Base-by-base conservation (phyloP, 1,140 invertebrate genomes). In the Prorops nasuta region DNA sequence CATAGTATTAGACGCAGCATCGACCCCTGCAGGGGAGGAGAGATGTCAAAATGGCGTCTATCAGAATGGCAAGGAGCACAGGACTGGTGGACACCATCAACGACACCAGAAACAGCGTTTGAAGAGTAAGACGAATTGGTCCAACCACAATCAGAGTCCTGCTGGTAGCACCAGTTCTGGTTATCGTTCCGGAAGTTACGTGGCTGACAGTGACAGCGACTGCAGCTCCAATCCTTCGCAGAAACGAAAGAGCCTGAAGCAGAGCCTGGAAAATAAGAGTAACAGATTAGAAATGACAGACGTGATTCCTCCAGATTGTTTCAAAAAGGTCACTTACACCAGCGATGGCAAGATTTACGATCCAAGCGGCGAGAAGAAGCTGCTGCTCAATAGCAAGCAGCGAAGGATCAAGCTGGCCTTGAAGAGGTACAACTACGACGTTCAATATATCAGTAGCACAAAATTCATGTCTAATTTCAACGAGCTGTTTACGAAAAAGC, bases 381-480 rank as follows among this genome's bases (percentile, higher is more conserved):
- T 51, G 3, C 40, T 48, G 31, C 28, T 52, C 41, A 76, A 42
- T 16, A 78, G 63, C 53, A 79, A 74, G 46, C 79, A 78, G 56
- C 67, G 64, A 12, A 67, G 69, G 22, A 71, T 80, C 31, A 78
- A 71, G 64, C 66, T 70, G 24, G 74, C 59, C 50, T 54, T 65
- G 62, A 58, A 69, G 53, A 66, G 59, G 39, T 56, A 72, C 63
- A 63, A 73, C 53, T 71, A 75, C 64, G 74, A 81, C 60, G 49
- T 79, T 3, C 76, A 76, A 34, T 88, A 84, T 60, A 67, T 85
- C 1, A 84, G 80, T 58, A 87, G 83, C 3, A 57, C 69, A 7
- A 69, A 64, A 16, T 87, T 88, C 47, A 84, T 85, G 80, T 69
- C 72, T 14, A 77, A 85, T 42, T 88, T 87, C 58, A 79, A 76